phyloP scores from a whole-genome alignment of 2,797 vertebrate genomes.

The Taenioides sp. region DNA sequence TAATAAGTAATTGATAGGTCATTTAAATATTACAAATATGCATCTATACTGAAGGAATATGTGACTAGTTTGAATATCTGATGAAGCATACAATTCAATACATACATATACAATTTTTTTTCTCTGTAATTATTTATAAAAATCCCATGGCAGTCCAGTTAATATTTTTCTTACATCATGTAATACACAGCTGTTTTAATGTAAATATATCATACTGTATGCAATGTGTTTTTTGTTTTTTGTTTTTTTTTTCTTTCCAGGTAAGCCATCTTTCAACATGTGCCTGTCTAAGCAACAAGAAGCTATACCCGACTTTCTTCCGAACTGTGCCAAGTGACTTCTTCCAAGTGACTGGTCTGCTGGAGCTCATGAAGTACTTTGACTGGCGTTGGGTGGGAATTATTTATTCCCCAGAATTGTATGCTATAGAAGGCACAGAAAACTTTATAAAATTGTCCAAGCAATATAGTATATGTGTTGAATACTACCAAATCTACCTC shows the following conservation, averaged over 20 bases:
- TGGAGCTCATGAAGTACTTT: slow-evolving; percentile 66
- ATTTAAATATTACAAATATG: too few species aligned
- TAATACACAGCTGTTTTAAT: background rate
- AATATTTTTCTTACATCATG: background rate
- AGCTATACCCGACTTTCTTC: slow-evolving; percentile 59
- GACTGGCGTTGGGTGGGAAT: slow-evolving; percentile 72
- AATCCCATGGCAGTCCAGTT: background rate
- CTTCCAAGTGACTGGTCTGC: slow-evolving; percentile 54
- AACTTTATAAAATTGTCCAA: slow-evolving; percentile 45
- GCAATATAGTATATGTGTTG: slow-evolving; percentile 60
- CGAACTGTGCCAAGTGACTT: slow-evolving; percentile 67
- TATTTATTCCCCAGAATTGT: slow-evolving; percentile 27
- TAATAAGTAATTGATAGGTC: too few species aligned
- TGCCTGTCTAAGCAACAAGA: slow-evolving; percentile 65
- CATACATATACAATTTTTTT: background rate
- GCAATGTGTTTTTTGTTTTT: background rate
- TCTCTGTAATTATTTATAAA: background rate
- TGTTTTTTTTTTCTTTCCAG: slow-evolving; percentile 40
- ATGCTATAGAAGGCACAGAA: slow-evolving; percentile 36
- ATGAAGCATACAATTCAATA: too few species aligned
- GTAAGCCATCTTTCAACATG: slow-evolving; percentile 63
- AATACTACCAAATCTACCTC: slow-evolving; percentile 41
- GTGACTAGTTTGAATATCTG: too few species aligned
- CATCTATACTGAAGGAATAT: too few species aligned
- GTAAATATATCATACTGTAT: background rate